phyloP scores from a whole-genome alignment of 2,113 vertebrate genomes.

The Larimichthys polyactis region DNA sequence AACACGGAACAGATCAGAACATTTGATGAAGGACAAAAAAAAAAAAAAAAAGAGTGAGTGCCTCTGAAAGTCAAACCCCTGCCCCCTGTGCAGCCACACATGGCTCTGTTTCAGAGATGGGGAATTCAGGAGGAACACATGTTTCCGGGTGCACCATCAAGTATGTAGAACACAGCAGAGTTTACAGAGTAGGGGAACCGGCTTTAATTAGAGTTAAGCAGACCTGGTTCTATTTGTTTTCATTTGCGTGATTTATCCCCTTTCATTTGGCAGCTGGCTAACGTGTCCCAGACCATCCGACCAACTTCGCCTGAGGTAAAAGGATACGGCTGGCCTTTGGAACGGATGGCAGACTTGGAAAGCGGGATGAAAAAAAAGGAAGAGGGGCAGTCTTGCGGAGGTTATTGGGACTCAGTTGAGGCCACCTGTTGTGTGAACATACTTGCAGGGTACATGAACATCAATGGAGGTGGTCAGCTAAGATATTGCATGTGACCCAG shows the following conservation, averaged over 20 bases:
- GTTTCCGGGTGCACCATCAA: conserved; percentile 76
- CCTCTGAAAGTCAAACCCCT: conserved; percentile 13
- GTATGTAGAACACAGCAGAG: conserved; percentile 62
- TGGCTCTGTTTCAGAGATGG: conserved; percentile 67
- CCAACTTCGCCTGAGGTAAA: conserved; percentile 69
- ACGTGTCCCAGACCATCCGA: conserved; percentile 79
- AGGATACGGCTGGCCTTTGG: conserved; percentile 71
- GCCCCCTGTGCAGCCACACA: conserved; percentile 58
- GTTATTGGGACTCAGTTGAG: conserved; percentile 68
- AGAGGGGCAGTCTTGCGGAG: conserved; percentile 37
- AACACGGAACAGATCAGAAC: conserved; percentile 13
- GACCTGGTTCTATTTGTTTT: conserved; percentile 83
- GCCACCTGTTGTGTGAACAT: conserved; percentile 73
- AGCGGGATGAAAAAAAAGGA: conserved; percentile 38
- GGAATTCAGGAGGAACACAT: conserved; percentile 76
- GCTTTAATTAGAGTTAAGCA: conserved; percentile 81
- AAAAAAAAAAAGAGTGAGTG: not conserved
- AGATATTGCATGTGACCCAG: conserved; percentile 57
- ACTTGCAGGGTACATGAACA: conserved; percentile 41
- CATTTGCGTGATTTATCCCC: conserved; percentile 85
- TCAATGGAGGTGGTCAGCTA: conserved; percentile 46
- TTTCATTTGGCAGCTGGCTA: conserved; percentile 85
- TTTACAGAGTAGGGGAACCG: conserved; percentile 69
- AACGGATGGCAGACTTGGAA: conserved; percentile 18
- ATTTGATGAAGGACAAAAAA: not conserved